Conservation (phyloP, 2,888 invertebrate species). For the Napeogenes sylphis region DNA sequence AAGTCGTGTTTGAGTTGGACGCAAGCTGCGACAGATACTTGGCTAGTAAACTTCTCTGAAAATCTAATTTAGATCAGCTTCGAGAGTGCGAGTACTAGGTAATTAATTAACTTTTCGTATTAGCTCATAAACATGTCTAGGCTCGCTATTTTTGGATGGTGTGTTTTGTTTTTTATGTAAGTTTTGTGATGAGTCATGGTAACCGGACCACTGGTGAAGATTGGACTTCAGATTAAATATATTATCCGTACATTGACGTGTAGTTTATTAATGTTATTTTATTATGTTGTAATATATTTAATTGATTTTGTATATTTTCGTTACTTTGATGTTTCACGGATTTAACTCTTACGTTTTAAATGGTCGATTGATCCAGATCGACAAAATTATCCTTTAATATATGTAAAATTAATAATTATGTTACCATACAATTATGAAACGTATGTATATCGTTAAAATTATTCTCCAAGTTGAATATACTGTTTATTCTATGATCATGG, state of each 20-base stretch:
- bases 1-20: constrained; percentile 52
- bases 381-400: constrained; percentile 5
- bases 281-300: too few relatives aligned
- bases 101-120: constrained; percentile 55
- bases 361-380: constrained; percentile 12
- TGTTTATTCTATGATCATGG: too few relatives aligned
- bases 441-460: too few relatives aligned
- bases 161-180: constrained; percentile 23
- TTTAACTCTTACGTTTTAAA: constrained; percentile 10
- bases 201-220: neutral
- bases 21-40: constrained; percentile 41
- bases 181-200: constrained; percentile 6
- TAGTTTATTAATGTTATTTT: too few relatives aligned
- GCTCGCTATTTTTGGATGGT: constrained; percentile 34
- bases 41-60: constrained; percentile 47
- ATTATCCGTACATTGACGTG: neutral
- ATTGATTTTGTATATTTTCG: too few relatives aligned
- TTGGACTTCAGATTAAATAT: neutral
- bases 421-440: too few relatives aligned
- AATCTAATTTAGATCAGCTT: constrained; percentile 50
- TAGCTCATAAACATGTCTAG: constrained; percentile 48
- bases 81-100: constrained; percentile 42
- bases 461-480: too few relatives aligned
- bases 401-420: neutral
- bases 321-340: too few relatives aligned